Conservation (phyloP, 2,113 vertebrate species). For the Gorsachius goisagi region DNA sequence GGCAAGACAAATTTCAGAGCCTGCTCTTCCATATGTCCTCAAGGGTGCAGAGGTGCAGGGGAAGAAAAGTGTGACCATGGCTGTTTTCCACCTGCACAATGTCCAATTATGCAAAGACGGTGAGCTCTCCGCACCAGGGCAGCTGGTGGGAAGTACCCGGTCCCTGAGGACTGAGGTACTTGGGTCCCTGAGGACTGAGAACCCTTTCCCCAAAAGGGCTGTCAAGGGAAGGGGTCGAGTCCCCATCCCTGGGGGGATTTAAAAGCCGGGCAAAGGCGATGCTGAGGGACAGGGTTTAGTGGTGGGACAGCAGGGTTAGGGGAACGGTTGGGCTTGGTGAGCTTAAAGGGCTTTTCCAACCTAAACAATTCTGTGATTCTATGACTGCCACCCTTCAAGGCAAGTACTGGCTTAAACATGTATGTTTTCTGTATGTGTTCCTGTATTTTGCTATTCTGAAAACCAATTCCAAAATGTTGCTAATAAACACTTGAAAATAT, state of each 20-base stretch:
- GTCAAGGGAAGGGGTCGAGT: too few species aligned
- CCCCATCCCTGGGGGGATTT: too few species aligned
- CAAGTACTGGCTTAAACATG: background rate
- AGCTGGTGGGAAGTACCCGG: background rate
- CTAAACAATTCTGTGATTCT: too few species aligned
- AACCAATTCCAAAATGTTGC: background rate
- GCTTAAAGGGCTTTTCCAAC: too few species aligned
- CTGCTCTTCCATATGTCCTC: background rate
- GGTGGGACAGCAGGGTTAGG: too few species aligned
- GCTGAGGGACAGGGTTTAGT: too few species aligned
- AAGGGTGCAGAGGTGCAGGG: background rate
- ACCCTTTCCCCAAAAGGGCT: too few species aligned
- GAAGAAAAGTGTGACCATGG: background rate
- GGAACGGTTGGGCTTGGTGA: too few species aligned
- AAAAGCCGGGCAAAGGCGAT: too few species aligned
- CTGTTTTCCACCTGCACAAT: background rate
- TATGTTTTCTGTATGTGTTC: background rate
- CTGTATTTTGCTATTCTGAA: background rate
- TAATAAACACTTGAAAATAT: background rate
- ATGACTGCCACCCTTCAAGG: too few species aligned
- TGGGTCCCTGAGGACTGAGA: too few species aligned
- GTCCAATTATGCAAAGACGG: rapidly evolving
- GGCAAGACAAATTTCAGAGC: background rate
- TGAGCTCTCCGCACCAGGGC: background rate
- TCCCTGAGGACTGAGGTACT: background rate